phyloP scores from a whole-genome alignment of 2,797 vertebrate genomes.

The Arnoldichthys spilopterus region DNA sequence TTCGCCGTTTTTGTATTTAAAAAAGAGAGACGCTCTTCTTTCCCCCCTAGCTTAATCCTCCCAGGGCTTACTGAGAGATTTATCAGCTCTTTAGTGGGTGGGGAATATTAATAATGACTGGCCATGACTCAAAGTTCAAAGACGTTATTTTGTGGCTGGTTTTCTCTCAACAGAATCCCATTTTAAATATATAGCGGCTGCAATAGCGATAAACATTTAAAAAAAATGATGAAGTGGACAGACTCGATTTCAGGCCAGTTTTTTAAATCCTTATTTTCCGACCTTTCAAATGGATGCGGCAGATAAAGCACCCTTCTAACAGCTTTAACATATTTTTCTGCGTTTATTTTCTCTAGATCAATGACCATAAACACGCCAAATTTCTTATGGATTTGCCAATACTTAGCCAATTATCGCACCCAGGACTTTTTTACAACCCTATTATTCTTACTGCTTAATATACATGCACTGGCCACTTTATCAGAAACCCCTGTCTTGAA shows the following conservation, averaged over 20 bases:
- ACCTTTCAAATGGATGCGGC: not conserved
- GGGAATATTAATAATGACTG: conserved; percentile 54
- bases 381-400: conserved; percentile 7
- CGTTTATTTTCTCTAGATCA: not conserved
- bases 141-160: conserved; percentile 36
- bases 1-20: conserved; percentile 5
- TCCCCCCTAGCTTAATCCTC: conserved; percentile 7
- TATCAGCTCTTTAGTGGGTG: conserved; percentile 44
- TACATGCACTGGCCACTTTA: not conserved
- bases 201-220: conserved; percentile 23
- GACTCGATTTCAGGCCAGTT: not conserved
- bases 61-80: conserved; percentile 36
- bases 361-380: not conserved
- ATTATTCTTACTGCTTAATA: conserved; percentile 10
- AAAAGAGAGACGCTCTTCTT: conserved; percentile 1
- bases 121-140: conserved; percentile 46
- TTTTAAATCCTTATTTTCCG: conserved; percentile 1
- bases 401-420: not conserved
- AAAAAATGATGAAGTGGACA: not conserved
- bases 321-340: not conserved
- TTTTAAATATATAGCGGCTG: conserved; percentile 34
- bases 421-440: conserved; percentile 6
- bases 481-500: not conserved
- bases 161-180: conserved; percentile 31
- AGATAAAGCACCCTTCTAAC: not conserved